Evolutionary conservation across 30 jellyfish, hydroid and myxozoan species (phyloP), one percentile per base, ranked within the genome.

Genomic region (Turritopsis rubra): DNA sequence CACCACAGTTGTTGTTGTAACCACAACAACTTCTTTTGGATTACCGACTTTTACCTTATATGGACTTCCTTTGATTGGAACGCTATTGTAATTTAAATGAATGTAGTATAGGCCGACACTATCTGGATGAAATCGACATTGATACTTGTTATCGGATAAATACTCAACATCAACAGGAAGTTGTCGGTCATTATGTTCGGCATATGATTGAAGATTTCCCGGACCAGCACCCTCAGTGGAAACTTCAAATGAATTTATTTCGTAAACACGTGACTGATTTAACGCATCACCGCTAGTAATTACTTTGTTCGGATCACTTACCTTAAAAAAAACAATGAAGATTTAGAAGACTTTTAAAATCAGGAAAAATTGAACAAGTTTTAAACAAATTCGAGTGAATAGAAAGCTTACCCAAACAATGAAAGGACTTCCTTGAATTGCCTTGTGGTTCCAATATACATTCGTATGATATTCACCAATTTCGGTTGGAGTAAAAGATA

Each of bases 211-310:
- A 30, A 93, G 52, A 20, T 75, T 89, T n/a, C 99, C 99, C 5
- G 99, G 99, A 22, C 99, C 99, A 20, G 95, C 99, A 22, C 97
- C 99, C 21, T 79, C 82, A 52, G 99, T 89, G 22, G 97, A 79
- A 24, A 93, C 96, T 54, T 93, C 96, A 70, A 93, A 93, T 24
- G 73, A 24, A 0, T 93, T 83, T 18, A 85, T 89, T 71, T 93
- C 99, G 72, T 85, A 75, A n/a, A 93, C 72, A 0, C 97, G 87
- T 60, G 96, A 89, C 78, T 88, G 96, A 21, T 93, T 74, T 77
- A 93, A 86, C 70, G 94, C 95, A 27, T 89, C 99, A 18, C 99
- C 99, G 81, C 79, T 94, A 0, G 97, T 91, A 29, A 87, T 96
- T 41, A 92, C 85, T 53, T 89, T 88, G 7, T 79, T 82, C 16